Conservation (phyloP, 2,113 vertebrate species). For the Hydropotes inermis region DNA sequence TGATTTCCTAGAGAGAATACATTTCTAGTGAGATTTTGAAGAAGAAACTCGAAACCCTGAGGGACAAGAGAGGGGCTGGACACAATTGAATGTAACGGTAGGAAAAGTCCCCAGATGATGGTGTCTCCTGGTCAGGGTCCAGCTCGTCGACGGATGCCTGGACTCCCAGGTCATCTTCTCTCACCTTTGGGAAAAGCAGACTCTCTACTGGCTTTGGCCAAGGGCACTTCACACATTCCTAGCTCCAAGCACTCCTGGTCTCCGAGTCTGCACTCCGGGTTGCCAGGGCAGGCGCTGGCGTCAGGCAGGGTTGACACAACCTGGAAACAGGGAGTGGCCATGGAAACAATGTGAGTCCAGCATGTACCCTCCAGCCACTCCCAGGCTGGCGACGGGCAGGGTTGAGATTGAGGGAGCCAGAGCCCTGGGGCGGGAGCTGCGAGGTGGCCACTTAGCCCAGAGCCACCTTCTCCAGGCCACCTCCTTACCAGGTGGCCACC, state of each 20-base stretch:
- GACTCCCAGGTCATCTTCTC: background rate
- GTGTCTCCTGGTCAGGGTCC: background rate
- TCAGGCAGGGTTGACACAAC: slow-evolving; percentile 20
- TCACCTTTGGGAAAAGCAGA: background rate
- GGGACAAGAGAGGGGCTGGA: background rate
- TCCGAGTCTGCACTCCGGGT: slow-evolving; percentile 28
- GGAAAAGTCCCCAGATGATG: background rate
- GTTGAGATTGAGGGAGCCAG: background rate
- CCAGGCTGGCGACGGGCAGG: background rate
- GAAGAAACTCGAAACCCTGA: background rate
- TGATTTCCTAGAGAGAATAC: background rate
- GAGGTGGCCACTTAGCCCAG: background rate
- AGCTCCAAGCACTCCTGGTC: background rate
- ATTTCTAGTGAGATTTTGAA: background rate
- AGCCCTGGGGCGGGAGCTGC: background rate
- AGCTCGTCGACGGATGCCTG: background rate
- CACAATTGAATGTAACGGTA: background rate
- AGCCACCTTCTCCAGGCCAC: background rate
- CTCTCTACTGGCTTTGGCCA: background rate
- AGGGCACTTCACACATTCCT: background rate
- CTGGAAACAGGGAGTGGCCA: slow-evolving; percentile 61
- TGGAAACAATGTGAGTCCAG: slow-evolving; percentile 61
- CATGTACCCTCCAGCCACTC: background rate
- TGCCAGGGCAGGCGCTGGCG: slow-evolving; percentile 55
- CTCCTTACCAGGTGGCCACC: background rate